Conservation (phyloP, 2,797 vertebrate genomes). For the Acanthurus leucopareius region DNA sequence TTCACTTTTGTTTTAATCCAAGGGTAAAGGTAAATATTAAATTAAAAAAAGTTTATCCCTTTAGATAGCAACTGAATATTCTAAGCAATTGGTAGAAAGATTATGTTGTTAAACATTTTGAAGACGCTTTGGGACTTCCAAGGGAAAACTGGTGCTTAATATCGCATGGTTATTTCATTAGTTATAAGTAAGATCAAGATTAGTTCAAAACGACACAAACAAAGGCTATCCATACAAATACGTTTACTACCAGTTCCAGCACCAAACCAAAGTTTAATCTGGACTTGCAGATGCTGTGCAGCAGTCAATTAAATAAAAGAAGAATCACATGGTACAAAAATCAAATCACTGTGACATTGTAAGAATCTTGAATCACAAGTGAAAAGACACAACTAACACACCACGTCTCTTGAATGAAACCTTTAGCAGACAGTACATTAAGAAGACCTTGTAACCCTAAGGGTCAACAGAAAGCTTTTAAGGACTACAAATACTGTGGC, state of each 20-base stretch:
- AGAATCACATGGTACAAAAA: slow-evolving; percentile 11
- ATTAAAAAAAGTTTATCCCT: background rate
- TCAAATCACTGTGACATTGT: slow-evolving; percentile 13
- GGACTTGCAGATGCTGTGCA: background rate
- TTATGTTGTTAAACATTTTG: background rate
- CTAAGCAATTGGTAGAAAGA: background rate
- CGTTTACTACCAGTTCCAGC: background rate
- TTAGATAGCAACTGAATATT: background rate
- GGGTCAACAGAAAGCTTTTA: slow-evolving; percentile 8
- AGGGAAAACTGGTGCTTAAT: too few species aligned
- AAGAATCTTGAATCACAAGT: slow-evolving; percentile 37
- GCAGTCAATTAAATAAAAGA: background rate
- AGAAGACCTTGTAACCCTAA: slow-evolving; percentile 11
- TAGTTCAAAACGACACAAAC: too few species aligned
- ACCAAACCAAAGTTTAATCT: too few species aligned
- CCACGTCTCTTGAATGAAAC: slow-evolving; percentile 45
- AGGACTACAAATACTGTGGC: background rate
- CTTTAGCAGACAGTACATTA: slow-evolving; percentile 67
- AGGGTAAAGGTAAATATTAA: background rate
- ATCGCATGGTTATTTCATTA: background rate
- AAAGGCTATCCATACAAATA: background rate
- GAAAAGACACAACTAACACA: slow-evolving; percentile 44
- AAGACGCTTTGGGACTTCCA: background rate
- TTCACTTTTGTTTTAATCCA: background rate
- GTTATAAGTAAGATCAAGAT: too few species aligned